Evolutionary conservation across 2,888 invertebrate species (phyloP).

Genomic region (Spodoptera exigua): DNA sequence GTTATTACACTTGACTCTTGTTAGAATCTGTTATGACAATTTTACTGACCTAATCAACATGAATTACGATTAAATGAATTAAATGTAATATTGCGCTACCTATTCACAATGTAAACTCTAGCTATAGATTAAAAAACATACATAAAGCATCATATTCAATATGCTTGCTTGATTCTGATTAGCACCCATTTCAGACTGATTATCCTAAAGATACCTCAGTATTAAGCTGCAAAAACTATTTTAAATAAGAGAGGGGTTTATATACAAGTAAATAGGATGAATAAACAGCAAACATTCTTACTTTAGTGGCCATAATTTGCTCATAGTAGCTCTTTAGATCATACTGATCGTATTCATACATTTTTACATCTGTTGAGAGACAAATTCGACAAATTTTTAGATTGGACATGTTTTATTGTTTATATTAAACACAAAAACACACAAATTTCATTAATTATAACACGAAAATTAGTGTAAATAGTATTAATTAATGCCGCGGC

Average conservation of each 20-base stretch:
- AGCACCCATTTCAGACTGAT: too few relatives aligned
- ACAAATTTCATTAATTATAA: slow-evolving; percentile 18
- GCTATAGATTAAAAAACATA: too few relatives aligned
- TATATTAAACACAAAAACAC: slow-evolving; percentile 27
- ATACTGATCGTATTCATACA: slow-evolving; percentile 67
- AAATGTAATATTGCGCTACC: too few relatives aligned
- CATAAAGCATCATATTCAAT: too few relatives aligned
- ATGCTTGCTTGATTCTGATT: too few relatives aligned
- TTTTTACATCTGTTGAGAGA: slow-evolving; percentile 66
- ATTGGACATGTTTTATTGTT: slow-evolving; percentile 60
- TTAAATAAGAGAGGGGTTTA: neutral
- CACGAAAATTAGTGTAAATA: slow-evolving; percentile 35
- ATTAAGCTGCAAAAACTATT: neutral
- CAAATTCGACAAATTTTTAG: slow-evolving; percentile 73
- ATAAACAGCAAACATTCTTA: slow-evolving; percentile 57
- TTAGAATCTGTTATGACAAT: too few relatives aligned
- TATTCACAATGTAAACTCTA: too few relatives aligned
- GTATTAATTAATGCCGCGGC: slow-evolving; percentile 40
- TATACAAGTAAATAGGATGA: neutral
- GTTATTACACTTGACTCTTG: too few relatives aligned
- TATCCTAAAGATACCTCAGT: neutral
- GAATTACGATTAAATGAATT: too few relatives aligned
- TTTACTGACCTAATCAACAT: too few relatives aligned
- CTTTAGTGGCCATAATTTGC: slow-evolving; percentile 70
- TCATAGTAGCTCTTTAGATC: slow-evolving; percentile 71